Base-by-base conservation (phyloP, 2,797 vertebrate genomes). In the Austrolebias charrua region DNA sequence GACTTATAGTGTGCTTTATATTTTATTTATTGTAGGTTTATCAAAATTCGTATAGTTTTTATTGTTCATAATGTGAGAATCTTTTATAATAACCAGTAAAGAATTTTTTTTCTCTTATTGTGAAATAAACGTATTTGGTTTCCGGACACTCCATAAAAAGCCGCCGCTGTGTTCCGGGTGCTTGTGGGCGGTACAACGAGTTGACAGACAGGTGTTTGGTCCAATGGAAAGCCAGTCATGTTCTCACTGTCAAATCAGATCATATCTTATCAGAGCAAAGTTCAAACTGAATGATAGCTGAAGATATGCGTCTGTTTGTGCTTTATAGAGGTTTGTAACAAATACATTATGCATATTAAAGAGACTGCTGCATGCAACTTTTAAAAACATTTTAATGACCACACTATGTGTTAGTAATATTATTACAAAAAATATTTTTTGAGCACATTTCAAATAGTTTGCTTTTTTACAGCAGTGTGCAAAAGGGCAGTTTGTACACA, bases 401-500 rank as follows among this genome's bases (percentile, higher is more conserved):
- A 13, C 38, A 40, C 38, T 40, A 13, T 12, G 11, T n/a, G 10
- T 46, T 3, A 35, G 24, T n/a, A 46, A 9, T n/a, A n/a, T n/a
- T 7, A 19, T 44, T 4, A 18, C 49, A 38, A 69, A 19, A 15
- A 40, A 40, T 11, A 11, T 3, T 40, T 12, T 40, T 40, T 40
- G 13, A 4, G 7, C 31, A 33, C 12, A 12, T 40, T 40, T 12
- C 2, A 24, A 24, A 24, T 24, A 24, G 11, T 40, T 4, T 13
- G 12, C 12, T n/a, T 40, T 40, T 40, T 90, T 67, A 93, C 28
- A 91, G 43, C 54, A 92, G 43, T 46, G 83, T 78, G 71, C 91
- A 93, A 69, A 91, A 91, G 4, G 84, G 83, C 47, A 88, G 89
- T 78, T 82, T 92, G 56, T 90, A 92, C 60, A 96, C 82, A 1